A percentile compares a stretch with the other conserved stretches of the same genome.
phyloP scores from a whole-genome alignment of 2,888 invertebrate species.

The Omphaloscelis lunosa region DNA sequence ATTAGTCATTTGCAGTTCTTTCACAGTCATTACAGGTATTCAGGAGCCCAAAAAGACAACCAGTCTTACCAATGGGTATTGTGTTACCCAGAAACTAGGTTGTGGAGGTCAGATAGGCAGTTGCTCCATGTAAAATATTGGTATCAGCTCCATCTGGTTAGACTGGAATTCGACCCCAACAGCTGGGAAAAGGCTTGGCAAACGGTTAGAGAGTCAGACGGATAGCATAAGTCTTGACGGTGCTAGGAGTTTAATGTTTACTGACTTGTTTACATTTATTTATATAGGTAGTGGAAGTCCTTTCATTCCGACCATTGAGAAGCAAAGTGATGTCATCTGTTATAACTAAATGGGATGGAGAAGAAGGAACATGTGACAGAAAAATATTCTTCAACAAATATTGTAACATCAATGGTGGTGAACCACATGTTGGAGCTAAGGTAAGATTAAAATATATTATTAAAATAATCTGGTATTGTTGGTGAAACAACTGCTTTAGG shows the following conservation, averaged over 20 bases:
- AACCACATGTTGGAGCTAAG: constrained; percentile 91
- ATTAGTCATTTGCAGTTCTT: too few relatives aligned
- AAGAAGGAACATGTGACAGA: constrained; percentile 90
- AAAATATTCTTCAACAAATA: constrained; percentile 91
- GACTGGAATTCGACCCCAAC: too few relatives aligned
- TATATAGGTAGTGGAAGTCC: constrained; percentile 90
- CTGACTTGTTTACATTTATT: neutral
- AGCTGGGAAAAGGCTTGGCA: too few relatives aligned
- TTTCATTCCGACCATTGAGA: constrained; percentile 91
- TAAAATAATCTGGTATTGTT: neutral
- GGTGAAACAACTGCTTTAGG: neutral
- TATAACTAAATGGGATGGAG: constrained; percentile 84
- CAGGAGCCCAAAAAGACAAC: too few relatives aligned
- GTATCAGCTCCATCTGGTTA: too few relatives aligned
- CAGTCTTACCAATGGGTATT: too few relatives aligned
- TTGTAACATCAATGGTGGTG: constrained; percentile 88
- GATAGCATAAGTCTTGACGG: neutral
- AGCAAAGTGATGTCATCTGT: constrained; percentile 88
- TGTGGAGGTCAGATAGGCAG: too few relatives aligned
- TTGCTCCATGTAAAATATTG: too few relatives aligned
- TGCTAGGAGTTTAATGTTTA: constrained; percentile 1
- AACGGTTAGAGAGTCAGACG: neutral
- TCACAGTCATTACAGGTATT: too few relatives aligned
- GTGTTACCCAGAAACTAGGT: too few relatives aligned
- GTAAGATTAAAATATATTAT: constrained; percentile 79